Evolutionary conservation across 35 echinoderm and acorn worm genomes (phyloP), one percentile per base, ranked within the genome.

Genomic region (Apostichopus japonicus): DNA sequence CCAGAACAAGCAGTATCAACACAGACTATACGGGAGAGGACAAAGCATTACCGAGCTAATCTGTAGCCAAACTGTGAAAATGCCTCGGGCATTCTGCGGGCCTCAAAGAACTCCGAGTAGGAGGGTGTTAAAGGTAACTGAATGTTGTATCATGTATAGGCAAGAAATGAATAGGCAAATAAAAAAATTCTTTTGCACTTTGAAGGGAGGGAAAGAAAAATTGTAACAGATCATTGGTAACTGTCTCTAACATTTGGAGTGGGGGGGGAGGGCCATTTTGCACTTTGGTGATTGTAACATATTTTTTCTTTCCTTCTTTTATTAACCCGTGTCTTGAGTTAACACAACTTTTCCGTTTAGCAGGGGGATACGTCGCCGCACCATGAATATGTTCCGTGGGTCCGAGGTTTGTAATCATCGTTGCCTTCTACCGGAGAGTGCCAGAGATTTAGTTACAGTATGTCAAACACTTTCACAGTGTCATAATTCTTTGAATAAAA

Each of bases 11-110:
- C 51, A 16, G 55, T 57, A 59, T 7, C 21, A 22, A 84, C 81
- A 84, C 81, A 55, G 19, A 84, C 23, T 22, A 54, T 19, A 57
- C 81, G 56, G 81, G 2, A 17, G 56, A 51, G 54, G 19, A 84
- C 81, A 84, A 84, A 84, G 81, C 54, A 55, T 84, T 8, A n/a
- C 53, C 33, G 6, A 23, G 21, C 81, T 84, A 84, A 84, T 84
- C 81, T 84, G 81, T 51, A 84, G 54, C 14, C 17, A 84, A 84
- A 55, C 81, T n/a, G 81, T 84, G 54, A 84, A 84, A 84, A 57
- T 19, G 54, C 81, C 57, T 16, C 53, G 56, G 81, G 81, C 81
- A 57, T 75, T 75, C 71, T 75, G 17, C n/a, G 22, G 71, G 71
- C 71, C 71, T 75, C 15, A 75, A 22, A 24, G 22, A 23, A 75